phyloP scores from a whole-genome alignment of 2,113 vertebrate species.

The Gallinago paraguaiae region DNA sequence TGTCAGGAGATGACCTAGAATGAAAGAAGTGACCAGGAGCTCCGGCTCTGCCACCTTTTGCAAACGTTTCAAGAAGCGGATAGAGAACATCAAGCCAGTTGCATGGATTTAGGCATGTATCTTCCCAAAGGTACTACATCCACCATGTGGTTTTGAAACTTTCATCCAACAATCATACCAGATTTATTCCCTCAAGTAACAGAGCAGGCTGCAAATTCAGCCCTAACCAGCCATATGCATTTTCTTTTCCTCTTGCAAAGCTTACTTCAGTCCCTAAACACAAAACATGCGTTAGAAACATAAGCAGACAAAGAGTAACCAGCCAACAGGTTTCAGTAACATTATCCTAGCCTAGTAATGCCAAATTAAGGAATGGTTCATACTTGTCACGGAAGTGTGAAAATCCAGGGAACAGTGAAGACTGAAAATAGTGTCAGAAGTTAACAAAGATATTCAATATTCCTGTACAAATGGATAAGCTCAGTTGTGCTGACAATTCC shows the following conservation, averaged over 20 bases:
- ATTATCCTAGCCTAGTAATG: neutral
- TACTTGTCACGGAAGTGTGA: neutral
- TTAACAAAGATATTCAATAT: neutral
- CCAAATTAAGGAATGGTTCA: neutral
- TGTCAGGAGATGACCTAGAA: neutral
- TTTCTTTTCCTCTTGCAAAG: neutral
- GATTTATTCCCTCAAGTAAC: neutral
- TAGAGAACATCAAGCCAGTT: neutral
- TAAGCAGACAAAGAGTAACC: neutral
- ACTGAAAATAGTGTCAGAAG: neutral
- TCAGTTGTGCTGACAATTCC: neutral
- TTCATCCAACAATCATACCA: neutral
- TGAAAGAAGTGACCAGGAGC: neutral
- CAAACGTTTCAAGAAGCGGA: neutral
- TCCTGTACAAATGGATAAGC: neutral
- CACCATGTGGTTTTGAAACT: neutral
- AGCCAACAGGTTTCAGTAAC: neutral
- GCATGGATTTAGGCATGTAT: neutral
- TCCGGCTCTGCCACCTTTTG: neutral
- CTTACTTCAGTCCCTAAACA: neutral
- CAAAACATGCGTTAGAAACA: neutral
- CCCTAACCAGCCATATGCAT: rapidly evolving
- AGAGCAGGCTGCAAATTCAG: neutral
- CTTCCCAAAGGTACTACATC: neutral
- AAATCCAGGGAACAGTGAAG: neutral